Evolutionary conservation across 2,888 invertebrate genomes (phyloP).

Genomic region (Trichogramma evanescens): DNA sequence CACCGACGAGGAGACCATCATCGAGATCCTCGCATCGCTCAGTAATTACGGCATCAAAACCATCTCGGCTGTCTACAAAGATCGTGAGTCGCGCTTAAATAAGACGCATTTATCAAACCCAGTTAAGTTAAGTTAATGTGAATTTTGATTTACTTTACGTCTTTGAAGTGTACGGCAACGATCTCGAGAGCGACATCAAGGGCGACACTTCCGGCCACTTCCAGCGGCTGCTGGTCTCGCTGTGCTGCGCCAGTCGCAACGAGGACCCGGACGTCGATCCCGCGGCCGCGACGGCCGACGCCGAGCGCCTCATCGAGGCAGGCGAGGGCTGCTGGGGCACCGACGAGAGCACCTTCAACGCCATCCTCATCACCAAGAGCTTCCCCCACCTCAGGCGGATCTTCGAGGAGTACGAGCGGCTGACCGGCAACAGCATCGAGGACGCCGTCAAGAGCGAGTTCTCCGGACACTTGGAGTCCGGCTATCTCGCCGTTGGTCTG

Average conservation of each 20-base stretch:
- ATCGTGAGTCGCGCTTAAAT: no score
- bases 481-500: constrained; percentile 68
- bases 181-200: constrained; percentile 71
- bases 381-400: constrained; percentile 59
- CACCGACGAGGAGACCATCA: constrained; percentile 62
- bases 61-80: constrained; percentile 70
- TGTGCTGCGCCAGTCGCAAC: constrained; percentile 61
- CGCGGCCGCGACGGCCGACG: constrained; percentile 69
- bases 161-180: constrained; percentile 64
- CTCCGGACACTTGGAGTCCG: constrained; percentile 70
- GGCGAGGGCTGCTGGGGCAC: constrained; percentile 70
- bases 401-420: constrained; percentile 67
- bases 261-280: constrained; percentile 71
- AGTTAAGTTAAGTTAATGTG: no score
- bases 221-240: constrained; percentile 74
- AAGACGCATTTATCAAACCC: no score
- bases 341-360: constrained; percentile 81
- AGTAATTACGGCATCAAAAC: constrained; percentile 77
- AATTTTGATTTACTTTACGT: background rate
- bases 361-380: constrained; percentile 74
- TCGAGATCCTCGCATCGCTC: constrained; percentile 83
- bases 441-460: constrained; percentile 77
- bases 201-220: constrained; percentile 87
- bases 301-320: constrained; percentile 69
- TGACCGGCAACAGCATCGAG: constrained; percentile 73